A percentile compares a stretch with the other conserved stretches of the same genome.
Evolutionary conservation across 2,113 vertebrate species (phyloP).

Genomic region (Electrona antarctica): DNA sequence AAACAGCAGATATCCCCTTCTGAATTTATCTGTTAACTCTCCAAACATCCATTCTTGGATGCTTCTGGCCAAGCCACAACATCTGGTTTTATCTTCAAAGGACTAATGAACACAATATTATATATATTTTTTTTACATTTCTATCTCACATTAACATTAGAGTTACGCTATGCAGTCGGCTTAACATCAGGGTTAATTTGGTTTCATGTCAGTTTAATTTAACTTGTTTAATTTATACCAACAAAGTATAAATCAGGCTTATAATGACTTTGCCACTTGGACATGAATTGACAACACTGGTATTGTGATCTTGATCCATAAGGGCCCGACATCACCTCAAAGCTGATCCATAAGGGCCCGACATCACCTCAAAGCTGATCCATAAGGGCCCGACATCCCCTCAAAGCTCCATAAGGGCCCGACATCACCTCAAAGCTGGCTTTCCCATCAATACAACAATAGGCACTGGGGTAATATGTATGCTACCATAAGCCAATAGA

Average conservation of each 20-base stretch:
- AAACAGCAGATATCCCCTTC: neutral
- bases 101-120: too few relatives aligned
- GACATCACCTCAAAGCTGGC: neutral
- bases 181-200: too few relatives aligned
- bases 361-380: neutral
- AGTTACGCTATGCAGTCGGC: too few relatives aligned
- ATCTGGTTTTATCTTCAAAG: neutral
- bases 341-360: neutral
- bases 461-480: neutral
- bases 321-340: neutral
- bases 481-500: slow-evolving; percentile 37
- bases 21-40: too few relatives aligned
- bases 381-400: neutral
- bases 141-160: too few relatives aligned
- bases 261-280: too few relatives aligned
- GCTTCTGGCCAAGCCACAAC: neutral
- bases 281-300: neutral
- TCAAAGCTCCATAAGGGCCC: too few relatives aligned
- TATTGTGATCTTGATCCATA: neutral
- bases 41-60: too few relatives aligned
- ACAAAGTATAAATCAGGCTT: too few relatives aligned
- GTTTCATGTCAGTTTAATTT: too few relatives aligned
- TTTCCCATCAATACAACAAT: slow-evolving; percentile 10
- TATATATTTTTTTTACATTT: too few relatives aligned
- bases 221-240: too few relatives aligned